A percentile compares a stretch with the other conserved stretches of the same genome.
phyloP scores from a whole-genome alignment of 2,797 vertebrate species.

The Lates japonicus region DNA sequence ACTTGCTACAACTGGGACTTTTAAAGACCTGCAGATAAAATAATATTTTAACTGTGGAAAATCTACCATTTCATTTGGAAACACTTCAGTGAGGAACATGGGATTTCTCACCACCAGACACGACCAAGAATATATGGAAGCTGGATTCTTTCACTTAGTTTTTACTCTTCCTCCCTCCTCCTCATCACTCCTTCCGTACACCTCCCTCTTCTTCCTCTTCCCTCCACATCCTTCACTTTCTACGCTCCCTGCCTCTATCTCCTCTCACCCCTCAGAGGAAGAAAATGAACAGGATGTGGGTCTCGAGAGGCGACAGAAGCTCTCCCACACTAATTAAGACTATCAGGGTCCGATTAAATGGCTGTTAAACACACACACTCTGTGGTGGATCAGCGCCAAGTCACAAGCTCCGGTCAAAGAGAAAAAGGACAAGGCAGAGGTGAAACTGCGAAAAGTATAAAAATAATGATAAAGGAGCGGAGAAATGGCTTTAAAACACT shows the following conservation, averaged over 20 bases:
- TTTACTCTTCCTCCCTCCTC: no score
- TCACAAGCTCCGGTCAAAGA: neutral
- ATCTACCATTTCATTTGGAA: no score
- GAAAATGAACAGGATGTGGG: conserved; percentile 53
- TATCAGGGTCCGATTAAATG: conserved; percentile 70
- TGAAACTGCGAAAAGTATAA: neutral
- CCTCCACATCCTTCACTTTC: neutral
- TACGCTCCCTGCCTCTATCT: neutral
- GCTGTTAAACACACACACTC: conserved; percentile 61
- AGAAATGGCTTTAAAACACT: neutral
- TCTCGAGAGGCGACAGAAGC: conserved; percentile 40
- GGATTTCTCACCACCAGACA: conserved; percentile 48
- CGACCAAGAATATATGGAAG: no score
- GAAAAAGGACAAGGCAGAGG: neutral
- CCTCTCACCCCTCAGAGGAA: conserved; percentile 21
- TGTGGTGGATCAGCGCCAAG: conserved; percentile 41
- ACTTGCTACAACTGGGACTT: no score
- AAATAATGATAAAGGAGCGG: neutral
- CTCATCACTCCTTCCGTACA: neutral
- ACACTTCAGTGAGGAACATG: neutral
- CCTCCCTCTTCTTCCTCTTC: neutral
- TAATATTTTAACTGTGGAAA: no score
- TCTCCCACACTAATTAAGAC: conserved; percentile 69
- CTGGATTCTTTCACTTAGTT: neutral
- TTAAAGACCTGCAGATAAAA: no score